Conservation (phyloP, 2,888 invertebrate genomes). For the Callinectes sapidus region DNA sequence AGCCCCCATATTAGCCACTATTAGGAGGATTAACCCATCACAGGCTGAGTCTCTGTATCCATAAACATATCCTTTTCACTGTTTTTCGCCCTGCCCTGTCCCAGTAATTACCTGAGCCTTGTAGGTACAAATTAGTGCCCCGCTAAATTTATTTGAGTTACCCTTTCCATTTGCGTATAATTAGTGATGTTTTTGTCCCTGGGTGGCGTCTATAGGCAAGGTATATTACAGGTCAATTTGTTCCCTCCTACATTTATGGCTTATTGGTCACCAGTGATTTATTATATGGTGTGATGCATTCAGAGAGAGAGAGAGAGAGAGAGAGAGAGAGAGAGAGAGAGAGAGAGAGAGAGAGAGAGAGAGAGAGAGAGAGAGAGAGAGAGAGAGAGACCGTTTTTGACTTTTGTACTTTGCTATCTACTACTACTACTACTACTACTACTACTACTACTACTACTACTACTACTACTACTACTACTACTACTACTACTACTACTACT, state of each 20-base stretch:
- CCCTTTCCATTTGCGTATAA: not conserved
- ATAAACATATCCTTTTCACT: not conserved
- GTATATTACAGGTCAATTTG: not conserved
- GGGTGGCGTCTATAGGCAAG: not conserved
- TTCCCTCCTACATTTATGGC: not conserved
- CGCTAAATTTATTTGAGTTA: not conserved
- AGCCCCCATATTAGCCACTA: not conserved
- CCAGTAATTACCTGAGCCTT: not conserved
- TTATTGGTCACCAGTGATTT: not conserved
- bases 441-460: too few species aligned
- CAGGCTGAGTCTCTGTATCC: not conserved
- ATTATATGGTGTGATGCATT: not conserved
- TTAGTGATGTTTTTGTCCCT: not conserved
- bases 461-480: too few species aligned
- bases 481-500: too few species aligned
- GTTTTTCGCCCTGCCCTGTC: not conserved
- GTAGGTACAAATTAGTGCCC: not conserved
- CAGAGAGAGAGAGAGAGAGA: not conserved
- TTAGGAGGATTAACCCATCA: not conserved
- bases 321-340: conserved; percentile 25
- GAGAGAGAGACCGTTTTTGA: not conserved
- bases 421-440: too few species aligned
- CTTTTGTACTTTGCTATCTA: too few species aligned
- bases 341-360: conserved; percentile 25
- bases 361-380: not conserved